Conservation (phyloP, 2,113 vertebrate species). For the Romanogobio albipinnatus region DNA sequence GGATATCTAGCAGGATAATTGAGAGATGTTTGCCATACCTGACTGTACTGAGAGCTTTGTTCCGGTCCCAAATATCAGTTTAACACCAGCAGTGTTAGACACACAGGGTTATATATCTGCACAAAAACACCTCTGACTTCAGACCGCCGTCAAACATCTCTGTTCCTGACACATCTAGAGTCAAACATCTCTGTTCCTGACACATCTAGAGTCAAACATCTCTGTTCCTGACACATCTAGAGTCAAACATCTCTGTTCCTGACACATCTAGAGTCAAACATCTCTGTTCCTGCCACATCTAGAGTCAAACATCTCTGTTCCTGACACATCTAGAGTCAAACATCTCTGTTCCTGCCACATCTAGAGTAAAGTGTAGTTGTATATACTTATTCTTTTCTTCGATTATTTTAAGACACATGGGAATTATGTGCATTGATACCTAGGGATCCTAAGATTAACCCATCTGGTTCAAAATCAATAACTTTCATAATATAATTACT, state of each 20-base stretch:
- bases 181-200: neutral
- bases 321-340: too few relatives aligned
- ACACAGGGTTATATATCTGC: constrained; percentile 32
- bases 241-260: too few relatives aligned
- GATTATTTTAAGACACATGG: too few relatives aligned
- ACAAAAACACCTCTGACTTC: constrained; percentile 36
- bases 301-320: too few relatives aligned
- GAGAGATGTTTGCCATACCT: constrained; percentile 28
- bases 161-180: too few relatives aligned
- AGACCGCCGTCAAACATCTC: too few relatives aligned
- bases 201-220: too few relatives aligned
- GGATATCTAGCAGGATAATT: neutral
- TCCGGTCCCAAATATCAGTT: constrained; percentile 49
- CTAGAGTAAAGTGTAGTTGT: neutral
- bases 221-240: too few relatives aligned
- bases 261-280: too few relatives aligned
- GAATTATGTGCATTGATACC: neutral
- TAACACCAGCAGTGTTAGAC: constrained; percentile 42
- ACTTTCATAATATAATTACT: neutral
- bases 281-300: too few relatives aligned
- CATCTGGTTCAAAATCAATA: neutral
- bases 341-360: neutral
- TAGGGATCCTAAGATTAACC: neutral
- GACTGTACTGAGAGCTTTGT: constrained; percentile 39
- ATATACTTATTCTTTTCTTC: neutral